Evolutionary conservation across 2,113 vertebrate species (phyloP).

Genomic region (Scortum barcoo): DNA sequence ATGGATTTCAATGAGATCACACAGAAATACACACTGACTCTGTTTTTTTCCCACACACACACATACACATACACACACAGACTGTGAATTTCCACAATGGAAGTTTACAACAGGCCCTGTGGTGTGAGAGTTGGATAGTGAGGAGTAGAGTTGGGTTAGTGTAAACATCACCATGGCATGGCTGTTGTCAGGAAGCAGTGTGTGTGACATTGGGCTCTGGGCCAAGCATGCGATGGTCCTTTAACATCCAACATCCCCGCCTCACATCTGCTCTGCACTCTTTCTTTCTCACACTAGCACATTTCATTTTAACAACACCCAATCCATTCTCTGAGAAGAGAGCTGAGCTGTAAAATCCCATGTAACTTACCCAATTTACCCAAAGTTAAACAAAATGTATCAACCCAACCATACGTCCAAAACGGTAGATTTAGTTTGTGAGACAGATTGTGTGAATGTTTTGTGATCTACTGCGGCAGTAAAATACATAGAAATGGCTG

Average conservation of each 20-base stretch:
- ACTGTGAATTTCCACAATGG: slow-evolving; percentile 47
- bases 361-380: not conserved
- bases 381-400: slow-evolving; percentile 28
- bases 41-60: not conserved
- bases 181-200: slow-evolving; percentile 80
- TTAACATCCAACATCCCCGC: slow-evolving; percentile 64
- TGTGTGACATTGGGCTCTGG: slow-evolving; percentile 81
- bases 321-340: slow-evolving; percentile 14
- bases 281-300: slow-evolving; percentile 65
- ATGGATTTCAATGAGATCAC: slow-evolving; percentile 33
- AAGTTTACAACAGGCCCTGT: slow-evolving; percentile 41
- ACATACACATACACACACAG: not conserved
- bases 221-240: slow-evolving; percentile 70
- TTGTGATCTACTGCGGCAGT: not conserved
- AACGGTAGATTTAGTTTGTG: not conserved
- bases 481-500: not conserved
- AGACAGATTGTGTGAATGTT: not conserved
- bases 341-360: slow-evolving; percentile 4
- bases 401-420: not conserved
- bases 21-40: slow-evolving; percentile 26
- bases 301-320: slow-evolving; percentile 51
- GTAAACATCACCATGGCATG: slow-evolving; percentile 82
- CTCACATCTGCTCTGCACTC: slow-evolving; percentile 70
- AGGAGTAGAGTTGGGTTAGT: slow-evolving; percentile 62
- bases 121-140: slow-evolving; percentile 53